phyloP scores from a whole-genome alignment of 1,140 invertebrate genomes.

The Ceratoteleas bidentatus region DNA sequence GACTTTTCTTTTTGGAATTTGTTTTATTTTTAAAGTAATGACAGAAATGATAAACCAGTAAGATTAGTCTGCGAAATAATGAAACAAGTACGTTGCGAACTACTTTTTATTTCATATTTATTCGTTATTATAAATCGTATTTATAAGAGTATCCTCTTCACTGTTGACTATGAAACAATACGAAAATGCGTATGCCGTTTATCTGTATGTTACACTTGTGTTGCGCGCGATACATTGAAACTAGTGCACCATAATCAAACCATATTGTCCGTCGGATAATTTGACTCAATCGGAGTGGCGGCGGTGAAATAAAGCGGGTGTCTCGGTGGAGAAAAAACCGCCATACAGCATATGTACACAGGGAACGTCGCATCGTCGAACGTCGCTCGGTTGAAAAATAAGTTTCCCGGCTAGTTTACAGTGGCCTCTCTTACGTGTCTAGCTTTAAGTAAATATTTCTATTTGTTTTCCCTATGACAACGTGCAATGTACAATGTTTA shows the following conservation, averaged over 20 bases:
- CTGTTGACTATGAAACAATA: slow-evolving; percentile 49
- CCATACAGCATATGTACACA: slow-evolving; percentile 37
- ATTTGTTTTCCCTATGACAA: slow-evolving; percentile 38
- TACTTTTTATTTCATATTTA: slow-evolving; percentile 58
- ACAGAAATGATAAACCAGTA: too few relatives aligned
- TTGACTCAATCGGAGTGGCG: slow-evolving; percentile 9
- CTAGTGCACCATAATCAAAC: slow-evolving; percentile 36
- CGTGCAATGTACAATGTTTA: slow-evolving; percentile 57
- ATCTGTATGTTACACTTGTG: slow-evolving; percentile 40
- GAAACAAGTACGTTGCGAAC: slow-evolving; percentile 42
- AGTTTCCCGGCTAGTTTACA: slow-evolving; percentile 14
- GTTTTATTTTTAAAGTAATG: too few relatives aligned
- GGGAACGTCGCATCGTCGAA: slow-evolving; percentile 21
- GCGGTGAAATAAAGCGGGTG: slow-evolving; percentile 3
- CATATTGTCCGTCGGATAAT: slow-evolving; percentile 21
- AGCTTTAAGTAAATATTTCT: slow-evolving; percentile 58
- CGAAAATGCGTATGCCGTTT: slow-evolving; percentile 43
- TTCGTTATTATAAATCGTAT: slow-evolving; percentile 55
- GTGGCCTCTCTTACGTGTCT: slow-evolving; percentile 24
- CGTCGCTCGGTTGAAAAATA: slow-evolving; percentile 46
- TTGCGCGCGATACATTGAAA: slow-evolving; percentile 22
- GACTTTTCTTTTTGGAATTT: too few relatives aligned
- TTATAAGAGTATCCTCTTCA: slow-evolving; percentile 46
- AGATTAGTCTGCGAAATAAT: slow-evolving; percentile 21
- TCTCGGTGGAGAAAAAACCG: slow-evolving; percentile 10